phyloP scores from a whole-genome alignment of 1,140 invertebrate genomes.

The Planococcus citri region DNA sequence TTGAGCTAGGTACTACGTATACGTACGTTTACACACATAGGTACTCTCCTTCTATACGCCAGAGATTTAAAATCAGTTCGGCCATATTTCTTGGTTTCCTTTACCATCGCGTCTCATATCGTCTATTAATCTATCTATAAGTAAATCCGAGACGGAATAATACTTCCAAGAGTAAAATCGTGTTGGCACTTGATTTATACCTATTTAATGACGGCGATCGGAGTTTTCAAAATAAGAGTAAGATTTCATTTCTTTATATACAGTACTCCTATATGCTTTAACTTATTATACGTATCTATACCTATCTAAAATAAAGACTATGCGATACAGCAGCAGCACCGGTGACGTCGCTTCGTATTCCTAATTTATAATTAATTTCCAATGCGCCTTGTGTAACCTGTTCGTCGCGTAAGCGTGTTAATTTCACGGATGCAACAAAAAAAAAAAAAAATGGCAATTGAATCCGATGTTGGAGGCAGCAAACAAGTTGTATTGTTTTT shows the following conservation, averaged over 20 bases:
- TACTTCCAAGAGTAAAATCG: not conserved
- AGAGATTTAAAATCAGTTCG: slow-evolving; percentile 11
- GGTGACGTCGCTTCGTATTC: no score
- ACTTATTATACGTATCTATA: no score
- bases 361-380: not conserved
- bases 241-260: not conserved
- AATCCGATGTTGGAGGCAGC: not conserved
- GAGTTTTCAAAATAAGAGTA: slow-evolving; percentile 15
- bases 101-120: not conserved
- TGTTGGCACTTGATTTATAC: slow-evolving; percentile 10
- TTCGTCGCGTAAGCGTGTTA: not conserved
- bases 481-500: not conserved
- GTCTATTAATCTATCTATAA: slow-evolving; percentile 18
- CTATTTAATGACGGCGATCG: slow-evolving; percentile 15
- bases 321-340: no score
- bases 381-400: not conserved
- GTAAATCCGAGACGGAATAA: slow-evolving; percentile 9
- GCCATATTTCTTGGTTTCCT: slow-evolving; percentile 9
- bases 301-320: no score
- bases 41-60: slow-evolving; percentile 4
- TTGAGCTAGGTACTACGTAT: no score
- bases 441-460: not conserved
- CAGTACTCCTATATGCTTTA: no score
- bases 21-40: no score
- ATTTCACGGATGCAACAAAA: not conserved